A percentile compares a stretch with the other conserved stretches of the same genome.
Conservation (phyloP, 2,797 vertebrate genomes). For the Ctenochaetus hawaiiensis region DNA sequence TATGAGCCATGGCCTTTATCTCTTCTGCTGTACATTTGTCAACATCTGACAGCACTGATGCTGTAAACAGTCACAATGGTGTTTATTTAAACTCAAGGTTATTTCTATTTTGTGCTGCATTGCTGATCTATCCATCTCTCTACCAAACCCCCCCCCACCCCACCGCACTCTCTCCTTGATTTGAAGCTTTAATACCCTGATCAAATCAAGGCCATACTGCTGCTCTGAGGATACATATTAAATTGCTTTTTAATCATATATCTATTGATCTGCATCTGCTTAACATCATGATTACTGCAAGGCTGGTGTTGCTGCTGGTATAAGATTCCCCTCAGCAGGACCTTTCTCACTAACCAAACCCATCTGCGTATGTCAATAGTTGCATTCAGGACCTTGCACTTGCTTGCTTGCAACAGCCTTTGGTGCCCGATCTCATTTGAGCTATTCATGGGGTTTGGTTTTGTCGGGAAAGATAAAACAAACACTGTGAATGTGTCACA, state of each 20-base stretch:
- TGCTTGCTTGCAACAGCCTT: conserved; percentile 7
- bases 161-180: conserved; percentile 47
- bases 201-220: conserved; percentile 60
- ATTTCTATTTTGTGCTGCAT: conserved; percentile 57
- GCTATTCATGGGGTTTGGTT: conserved; percentile 29
- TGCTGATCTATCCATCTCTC: conserved; percentile 48
- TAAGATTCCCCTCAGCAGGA: conserved; percentile 44
- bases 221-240: conserved; percentile 52
- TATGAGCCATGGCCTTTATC: conserved; percentile 39
- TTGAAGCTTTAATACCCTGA: conserved; percentile 63
- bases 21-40: conserved; percentile 32
- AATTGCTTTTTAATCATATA: conserved; percentile 61
- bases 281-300: conserved; percentile 54
- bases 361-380: conserved; percentile 36
- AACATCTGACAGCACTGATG: conserved; percentile 33
- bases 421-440: conserved; percentile 13
- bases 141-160: not conserved
- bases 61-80: conserved; percentile 29
- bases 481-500: conserved; percentile 21
- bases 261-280: conserved; percentile 69
- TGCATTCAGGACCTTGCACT: conserved; percentile 4
- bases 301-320: conserved; percentile 25
- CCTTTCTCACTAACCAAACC: conserved; percentile 45
- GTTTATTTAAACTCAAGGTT: conserved; percentile 55
- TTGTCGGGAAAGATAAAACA: conserved; percentile 42